Base-by-base conservation (phyloP, 1,140 invertebrate genomes). In the Scaptodrosophila lebanonensis region DNA sequence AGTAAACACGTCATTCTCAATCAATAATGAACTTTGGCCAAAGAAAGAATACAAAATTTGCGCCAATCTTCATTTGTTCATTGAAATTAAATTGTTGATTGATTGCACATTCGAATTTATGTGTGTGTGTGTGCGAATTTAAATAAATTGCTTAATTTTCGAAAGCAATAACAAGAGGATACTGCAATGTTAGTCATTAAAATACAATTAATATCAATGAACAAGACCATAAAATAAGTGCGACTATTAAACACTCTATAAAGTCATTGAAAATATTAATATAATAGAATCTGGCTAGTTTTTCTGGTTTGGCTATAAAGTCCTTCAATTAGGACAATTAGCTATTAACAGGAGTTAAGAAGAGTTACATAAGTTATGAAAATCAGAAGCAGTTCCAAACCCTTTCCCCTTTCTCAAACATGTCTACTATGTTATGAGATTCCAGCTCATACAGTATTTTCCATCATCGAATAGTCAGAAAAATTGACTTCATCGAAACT, bases 21-120 rank as follows among this genome's bases (percentile, higher is more conserved):
- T 67, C 12, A 27, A 2, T 3, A 18, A 42, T 8, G n/a, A 42
- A 67, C 53, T 17, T 67, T 60, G 64, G 60, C 53, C 64, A 64
- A 17, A 42, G 33, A 39, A 44, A 51, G 45, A 43, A 38, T 4
- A 18, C 57, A n/a, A n/a, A 25, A 25, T 25, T 25, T 25, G 3
- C 3, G 22, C 3, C 8, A 25, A 25, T 3, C 3, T 8, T 4
- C 3, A 4, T 25, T 25, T 8, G 35, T 42, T 36, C 70, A 54
- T 57, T 66, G 56, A 75, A 54, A 50, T 30, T 15, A 16, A 39
- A 56, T 48, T 36, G 29, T 52, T 67, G 79, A 77, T 77, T 77
- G 73, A 77, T 72, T 64, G 47, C 53, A 38, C 44, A 36, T 45
- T 36, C 38, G 35, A 67, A 48, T 72, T 57, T 9, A 42, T 22